Evolutionary conservation across 2,888 invertebrate species (phyloP), one percentile per base, ranked within the genome.

Genomic region (Podotricha telesiphe): DNA sequence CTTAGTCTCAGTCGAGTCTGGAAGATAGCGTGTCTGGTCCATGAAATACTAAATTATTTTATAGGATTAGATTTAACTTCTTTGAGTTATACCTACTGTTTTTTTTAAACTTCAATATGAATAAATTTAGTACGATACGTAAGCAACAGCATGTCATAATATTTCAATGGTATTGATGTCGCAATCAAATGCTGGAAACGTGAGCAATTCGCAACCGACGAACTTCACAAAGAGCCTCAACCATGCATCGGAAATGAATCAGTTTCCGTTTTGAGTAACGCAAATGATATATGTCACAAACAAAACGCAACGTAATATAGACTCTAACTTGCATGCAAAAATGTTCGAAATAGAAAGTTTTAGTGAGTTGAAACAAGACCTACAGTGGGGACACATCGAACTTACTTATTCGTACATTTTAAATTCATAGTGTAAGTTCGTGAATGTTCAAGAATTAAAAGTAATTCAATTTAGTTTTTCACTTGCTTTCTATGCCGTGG

Each of bases 171-270:
- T 88, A 88, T 90, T 85, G 88, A 88, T 89, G 86, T 87, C 86
- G 86, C 87, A 89, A 91, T 91, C 90, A 90, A 89, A 91, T 85
- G 86, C 86, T 89, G 88, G 85, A 89, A 89, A 89, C 88, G 91
- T 88, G 87, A 87, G 90, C 89, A 89, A 87, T 91, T 90, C 86
- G 84, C 85, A 80, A 82, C 83, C 86, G 86, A 86, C 86, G 86
- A 88, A 88, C 88, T 87, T 82, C 83, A 91, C 92, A 92, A 91
- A 92, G 91, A 90, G 89, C 88, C 82, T 84, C 87, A 86, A 88
- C 89, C 88, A 85, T 91, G 89, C 91, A 91, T 91, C 91, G 91
- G 91, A 92, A 92, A 92, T 92, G 91, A 92, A 90, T 91, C 92
- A 89, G 91, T 89, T 89, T 90, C 91, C 91, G 89, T 87, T 88